Evolutionary conservation across 2,888 invertebrate genomes (phyloP), one percentile per base, ranked within the genome.

Genomic region (Micropterix aruncella): DNA sequence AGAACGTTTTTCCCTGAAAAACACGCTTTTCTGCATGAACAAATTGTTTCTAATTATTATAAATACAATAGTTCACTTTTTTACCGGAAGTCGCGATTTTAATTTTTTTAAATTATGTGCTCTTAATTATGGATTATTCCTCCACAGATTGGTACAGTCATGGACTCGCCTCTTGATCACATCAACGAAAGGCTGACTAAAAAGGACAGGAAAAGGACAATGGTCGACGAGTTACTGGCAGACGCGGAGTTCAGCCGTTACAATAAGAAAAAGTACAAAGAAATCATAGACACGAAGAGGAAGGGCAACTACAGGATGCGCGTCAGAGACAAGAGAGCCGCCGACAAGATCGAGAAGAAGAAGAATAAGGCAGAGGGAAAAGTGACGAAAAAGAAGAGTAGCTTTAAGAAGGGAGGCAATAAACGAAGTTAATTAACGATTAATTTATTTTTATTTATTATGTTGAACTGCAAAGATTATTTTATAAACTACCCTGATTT

Each of bases 181-280:
- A 92, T 91, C 54, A 83, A 76, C 54, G 81, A 83, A 46, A 75
- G 94, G 41, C 61, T 93, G 47, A 83, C 89, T 0, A 87, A 83
- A 55, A 92, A 89, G 58, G 80, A 91, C 54, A 75, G 93, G 18
- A 95, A 93, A 62, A 73, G 78, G 46, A 91, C 93, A 0, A 74
- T 97, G 55, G 94, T 96, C 0, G 95, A 97, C 52, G 96, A 99
- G 58, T 71, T 97, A 2, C 63, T 96, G 58, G 86, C 85, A 1
- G 91, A 96, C 68, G 86, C 88, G 1, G 81, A 89, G 51, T 87
- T 92, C 59, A 77, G 81, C 50, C 81, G 80, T 56, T 85, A 80
- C 53, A 87, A 83, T 53, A 89, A 88, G 58, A 77, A 79, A 53
- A 86, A 86, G 60, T 88, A 82, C 57, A 79, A 79, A 47, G 83